A percentile compares a stretch with the other conserved stretches of the same genome.
These are phyloP conservation scores for Hyles lineata DNA, from an alignment of 2,888 invertebrate genomes.

Conservation along the genomic window DNA sequence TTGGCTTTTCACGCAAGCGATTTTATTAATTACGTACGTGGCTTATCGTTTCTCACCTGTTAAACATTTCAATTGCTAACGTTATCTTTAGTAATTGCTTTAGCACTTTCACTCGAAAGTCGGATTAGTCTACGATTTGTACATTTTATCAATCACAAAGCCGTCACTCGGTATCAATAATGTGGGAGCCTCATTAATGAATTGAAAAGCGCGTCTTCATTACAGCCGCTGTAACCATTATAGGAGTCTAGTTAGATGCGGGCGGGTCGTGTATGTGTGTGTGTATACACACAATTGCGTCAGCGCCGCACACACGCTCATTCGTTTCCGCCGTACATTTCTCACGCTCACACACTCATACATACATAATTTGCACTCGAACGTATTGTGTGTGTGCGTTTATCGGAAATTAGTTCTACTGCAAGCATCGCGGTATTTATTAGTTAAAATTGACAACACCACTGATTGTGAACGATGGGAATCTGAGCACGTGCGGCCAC, in stretches of 20 bases:
- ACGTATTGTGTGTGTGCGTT: constrained; percentile 68
- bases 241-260: constrained; percentile 71
- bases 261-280: constrained; percentile 61
- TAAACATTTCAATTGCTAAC: constrained; percentile 45
- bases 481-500: constrained; percentile 70
- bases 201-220: constrained; percentile 79
- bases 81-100: constrained; percentile 61
- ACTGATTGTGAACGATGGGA: constrained; percentile 73
- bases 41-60: constrained; percentile 55
- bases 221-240: constrained; percentile 73
- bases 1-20: constrained; percentile 62
- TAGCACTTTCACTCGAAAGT: constrained; percentile 41
- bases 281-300: constrained; percentile 60
- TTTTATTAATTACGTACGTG: constrained; percentile 61
- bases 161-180: constrained; percentile 67
- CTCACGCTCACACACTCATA: constrained; percentile 80
- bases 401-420: constrained; percentile 81
- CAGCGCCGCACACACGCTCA: constrained; percentile 65
- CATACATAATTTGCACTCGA: constrained; percentile 72
- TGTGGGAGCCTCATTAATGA: constrained; percentile 75
- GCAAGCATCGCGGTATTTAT: constrained; percentile 65
- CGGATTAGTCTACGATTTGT: constrained; percentile 19
- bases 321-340: constrained; percentile 78
- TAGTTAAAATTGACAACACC: constrained; percentile 76
- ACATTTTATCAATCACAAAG: constrained; percentile 53